A percentile compares a stretch with the other conserved stretches of the same genome.
These are phyloP conservation scores for Sanderia malayensis DNA, from an alignment of 30 jellyfish, hydroid and myxozoan species.

Conservation along the genomic window DNA sequence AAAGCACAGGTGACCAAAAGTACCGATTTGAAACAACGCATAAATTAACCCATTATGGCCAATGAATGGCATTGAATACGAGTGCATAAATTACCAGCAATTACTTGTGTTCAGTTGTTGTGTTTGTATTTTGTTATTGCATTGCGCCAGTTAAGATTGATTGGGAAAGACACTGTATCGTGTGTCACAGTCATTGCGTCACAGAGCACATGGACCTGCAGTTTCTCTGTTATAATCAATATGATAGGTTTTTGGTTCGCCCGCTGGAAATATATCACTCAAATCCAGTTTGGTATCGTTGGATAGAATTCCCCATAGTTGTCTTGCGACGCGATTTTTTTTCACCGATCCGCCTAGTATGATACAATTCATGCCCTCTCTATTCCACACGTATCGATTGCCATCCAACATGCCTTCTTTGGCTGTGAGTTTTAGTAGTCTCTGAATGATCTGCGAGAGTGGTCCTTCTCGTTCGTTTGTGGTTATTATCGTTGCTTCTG, in stretches of 20 bases:
- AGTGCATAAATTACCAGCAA: not conserved
- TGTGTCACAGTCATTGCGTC: not conserved
- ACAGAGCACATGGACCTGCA: constrained; percentile 69
- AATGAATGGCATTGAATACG: not conserved
- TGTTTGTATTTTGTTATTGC: too few relatives aligned
- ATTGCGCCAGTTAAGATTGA: too few relatives aligned
- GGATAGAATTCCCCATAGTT: constrained; percentile 69
- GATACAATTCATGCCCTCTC: constrained; percentile 77
- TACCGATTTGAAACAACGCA: not conserved
- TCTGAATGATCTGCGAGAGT: constrained; percentile 62
- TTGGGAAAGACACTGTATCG: constrained; percentile 15
- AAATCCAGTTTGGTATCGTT: constrained; percentile 69
- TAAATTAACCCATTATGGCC: not conserved
- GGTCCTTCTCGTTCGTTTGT: constrained; percentile 73
- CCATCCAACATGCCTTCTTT: constrained; percentile 58
- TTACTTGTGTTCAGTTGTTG: too few relatives aligned
- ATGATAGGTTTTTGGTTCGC: constrained; percentile 64
- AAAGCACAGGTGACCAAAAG: not conserved
- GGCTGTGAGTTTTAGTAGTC: constrained; percentile 42
- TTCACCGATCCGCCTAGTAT: constrained; percentile 81
- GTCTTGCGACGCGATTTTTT: constrained; percentile 71
- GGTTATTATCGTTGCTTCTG: constrained; percentile 70
- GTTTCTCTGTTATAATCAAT: constrained; percentile 78
- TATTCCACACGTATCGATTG: constrained; percentile 70
- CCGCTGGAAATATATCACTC: constrained; percentile 75